A percentile compares a stretch with the other conserved stretches of the same genome.
These are phyloP conservation scores for Drosophila novamexicana DNA, from an alignment of 1,140 invertebrate genomes.

Conservation along the genomic window DNA sequence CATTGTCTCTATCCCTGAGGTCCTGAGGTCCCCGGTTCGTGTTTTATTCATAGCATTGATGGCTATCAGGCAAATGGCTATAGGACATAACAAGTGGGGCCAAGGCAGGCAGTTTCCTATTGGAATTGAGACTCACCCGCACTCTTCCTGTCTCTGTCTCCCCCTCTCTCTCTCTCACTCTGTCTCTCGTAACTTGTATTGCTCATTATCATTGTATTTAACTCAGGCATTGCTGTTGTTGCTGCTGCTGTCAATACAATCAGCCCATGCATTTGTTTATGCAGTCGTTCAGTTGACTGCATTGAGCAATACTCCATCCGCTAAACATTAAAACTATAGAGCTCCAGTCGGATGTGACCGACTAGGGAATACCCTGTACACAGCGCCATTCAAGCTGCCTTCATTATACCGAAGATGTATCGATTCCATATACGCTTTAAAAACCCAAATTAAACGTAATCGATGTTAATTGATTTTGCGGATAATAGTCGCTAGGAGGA, in stretches of 20 bases:
- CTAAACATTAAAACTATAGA: neutral
- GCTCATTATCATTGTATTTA: conserved; percentile 57
- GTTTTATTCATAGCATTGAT: conserved; percentile 64
- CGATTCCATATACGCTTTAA: no score
- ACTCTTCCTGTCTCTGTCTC: neutral
- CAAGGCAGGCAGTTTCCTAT: neutral
- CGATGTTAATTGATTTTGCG: no score
- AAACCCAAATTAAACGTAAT: no score
- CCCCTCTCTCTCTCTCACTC: conserved; percentile 9
- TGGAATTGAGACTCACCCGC: conserved; percentile 28
- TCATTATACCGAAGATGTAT: no score
- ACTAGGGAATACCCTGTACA: no score
- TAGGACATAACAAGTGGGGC: conserved; percentile 33
- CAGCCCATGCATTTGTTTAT: conserved; percentile 67
- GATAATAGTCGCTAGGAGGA: no score
- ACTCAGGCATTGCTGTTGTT: conserved; percentile 27
- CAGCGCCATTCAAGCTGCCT: no score
- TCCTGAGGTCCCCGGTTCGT: conserved; percentile 42
- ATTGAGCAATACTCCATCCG: conserved; percentile 19
- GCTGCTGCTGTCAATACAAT: conserved; percentile 59
- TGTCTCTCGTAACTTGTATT: conserved; percentile 23
- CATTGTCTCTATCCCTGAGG: conserved; percentile 19
- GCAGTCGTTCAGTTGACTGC: conserved; percentile 49
- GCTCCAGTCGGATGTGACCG: no score
- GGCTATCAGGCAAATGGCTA: conserved; percentile 72